These are phyloP conservation scores for Thamnophis elegans DNA, from an alignment of 2,797 vertebrate species.

Conservation along the genomic window DNA sequence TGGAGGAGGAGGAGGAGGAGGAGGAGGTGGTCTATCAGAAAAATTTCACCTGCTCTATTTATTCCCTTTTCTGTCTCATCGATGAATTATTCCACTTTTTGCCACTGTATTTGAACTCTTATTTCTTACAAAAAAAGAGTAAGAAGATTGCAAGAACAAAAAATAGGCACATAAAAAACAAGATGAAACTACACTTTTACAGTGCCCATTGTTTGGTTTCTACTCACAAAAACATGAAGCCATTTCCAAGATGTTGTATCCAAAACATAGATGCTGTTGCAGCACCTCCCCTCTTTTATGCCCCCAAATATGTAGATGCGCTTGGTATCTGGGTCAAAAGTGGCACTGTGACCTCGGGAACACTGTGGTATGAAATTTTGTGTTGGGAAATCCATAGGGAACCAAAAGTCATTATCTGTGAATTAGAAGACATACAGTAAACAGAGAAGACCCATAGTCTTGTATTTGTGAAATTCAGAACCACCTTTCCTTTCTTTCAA, in stretches of 20 bases:
- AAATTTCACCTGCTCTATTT: conserved; percentile 3
- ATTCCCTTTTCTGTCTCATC: neutral
- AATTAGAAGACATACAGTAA: conserved; percentile 7
- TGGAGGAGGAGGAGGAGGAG: too few relatives aligned
- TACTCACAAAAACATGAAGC: conserved; percentile 80
- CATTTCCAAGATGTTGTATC: conserved; percentile 87
- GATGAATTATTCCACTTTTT: neutral
- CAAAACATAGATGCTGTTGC: conserved; percentile 78
- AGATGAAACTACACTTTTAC: neutral
- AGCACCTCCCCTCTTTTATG: conserved; percentile 74
- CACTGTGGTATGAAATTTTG: conserved; percentile 65
- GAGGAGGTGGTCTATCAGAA: neutral
- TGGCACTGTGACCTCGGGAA: conserved; percentile 82
- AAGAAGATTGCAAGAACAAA: neutral
- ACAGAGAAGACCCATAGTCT: neutral
- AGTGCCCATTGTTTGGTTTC: neutral
- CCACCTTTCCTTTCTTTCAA: neutral
- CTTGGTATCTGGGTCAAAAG: conserved; percentile 83
- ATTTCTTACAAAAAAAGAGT: neutral
- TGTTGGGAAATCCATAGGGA: conserved; percentile 75
- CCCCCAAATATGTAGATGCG: conserved; percentile 85
- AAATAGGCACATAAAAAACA: neutral
- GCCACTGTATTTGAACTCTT: neutral
- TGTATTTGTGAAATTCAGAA: neutral
- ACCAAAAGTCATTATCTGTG: conserved; percentile 86